Conservation (phyloP, 2,888 invertebrate genomes). For the Cistogaster globosa region DNA sequence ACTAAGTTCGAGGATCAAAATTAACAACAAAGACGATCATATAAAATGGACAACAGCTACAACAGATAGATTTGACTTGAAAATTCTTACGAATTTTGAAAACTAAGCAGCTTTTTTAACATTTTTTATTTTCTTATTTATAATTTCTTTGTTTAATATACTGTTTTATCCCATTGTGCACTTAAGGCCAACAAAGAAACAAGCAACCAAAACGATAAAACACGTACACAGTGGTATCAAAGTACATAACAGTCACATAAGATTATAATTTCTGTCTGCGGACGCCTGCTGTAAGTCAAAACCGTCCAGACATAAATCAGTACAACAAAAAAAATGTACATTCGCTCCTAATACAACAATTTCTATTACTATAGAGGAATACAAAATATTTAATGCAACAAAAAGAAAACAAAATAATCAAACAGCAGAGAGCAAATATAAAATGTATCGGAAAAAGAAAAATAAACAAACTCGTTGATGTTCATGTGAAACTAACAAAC, state of each 20-base stretch:
- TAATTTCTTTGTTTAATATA: too few relatives aligned
- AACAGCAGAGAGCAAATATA: conserved; percentile 19
- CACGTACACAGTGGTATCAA: conserved; percentile 41
- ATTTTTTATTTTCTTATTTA: too few relatives aligned
- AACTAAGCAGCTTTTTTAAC: too few relatives aligned
- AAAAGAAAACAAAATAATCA: conserved; percentile 40
- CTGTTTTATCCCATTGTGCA: conserved; percentile 15
- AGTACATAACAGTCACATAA: conserved; percentile 57
- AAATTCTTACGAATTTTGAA: too few relatives aligned
- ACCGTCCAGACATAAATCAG: conserved; percentile 61
- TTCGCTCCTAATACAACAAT: conserved; percentile 27
- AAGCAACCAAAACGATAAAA: background rate
- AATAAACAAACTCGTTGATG: conserved; percentile 34
- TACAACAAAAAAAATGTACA: conserved; percentile 34
- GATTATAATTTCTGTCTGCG: conserved; percentile 62
- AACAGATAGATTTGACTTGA: too few relatives aligned
- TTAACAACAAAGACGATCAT: too few relatives aligned
- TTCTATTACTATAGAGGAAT: conserved; percentile 9
- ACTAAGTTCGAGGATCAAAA: too few relatives aligned
- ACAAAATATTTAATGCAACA: conserved; percentile 40
- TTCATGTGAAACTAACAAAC: conserved; percentile 54
- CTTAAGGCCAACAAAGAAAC: background rate
- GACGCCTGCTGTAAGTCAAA: conserved; percentile 64
- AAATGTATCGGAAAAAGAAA: conserved; percentile 7
- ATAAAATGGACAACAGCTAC: too few relatives aligned